Conservation (phyloP, 2,888 invertebrate genomes). For the Agrotis ipsilon region DNA sequence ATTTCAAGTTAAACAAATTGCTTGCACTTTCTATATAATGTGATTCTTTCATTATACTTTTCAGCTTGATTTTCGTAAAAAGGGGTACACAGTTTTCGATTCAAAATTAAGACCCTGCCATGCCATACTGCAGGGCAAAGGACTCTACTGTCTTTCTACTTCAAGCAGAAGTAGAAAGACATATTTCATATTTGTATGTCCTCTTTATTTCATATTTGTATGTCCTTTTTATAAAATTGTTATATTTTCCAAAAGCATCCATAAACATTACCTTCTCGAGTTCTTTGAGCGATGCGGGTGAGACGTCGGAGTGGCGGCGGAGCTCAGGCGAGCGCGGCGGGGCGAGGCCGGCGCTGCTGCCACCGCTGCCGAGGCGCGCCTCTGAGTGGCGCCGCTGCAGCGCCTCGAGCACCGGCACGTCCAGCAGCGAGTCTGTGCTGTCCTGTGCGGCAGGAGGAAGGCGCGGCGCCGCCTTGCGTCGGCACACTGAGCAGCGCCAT, state of each 20-base stretch:
- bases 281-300: conserved; percentile 96
- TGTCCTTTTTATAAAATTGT: background rate
- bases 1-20: no score
- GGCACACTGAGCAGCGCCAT: conserved; percentile 97
- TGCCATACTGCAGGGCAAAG: background rate
- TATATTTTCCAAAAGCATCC: conserved; percentile 14
- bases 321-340: conserved; percentile 96
- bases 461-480: conserved; percentile 95
- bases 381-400: conserved; percentile 96
- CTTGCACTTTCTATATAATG: no score
- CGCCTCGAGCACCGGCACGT: conserved; percentile 95
- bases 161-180: background rate
- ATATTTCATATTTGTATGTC: background rate
- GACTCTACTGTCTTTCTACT: background rate
- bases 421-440: conserved; percentile 96
- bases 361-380: conserved; percentile 89
- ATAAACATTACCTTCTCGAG: conserved; percentile 94
- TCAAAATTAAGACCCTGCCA: background rate
- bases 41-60: no score
- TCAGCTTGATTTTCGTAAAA: no score
- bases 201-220: background rate
- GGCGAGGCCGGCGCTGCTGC: conserved; percentile 92
- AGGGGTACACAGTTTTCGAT: no score
- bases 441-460: conserved; percentile 94
- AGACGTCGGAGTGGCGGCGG: conserved; percentile 96